phyloP scores from a whole-genome alignment of 1,140 invertebrate genomes.

The Drusus annulatus region DNA sequence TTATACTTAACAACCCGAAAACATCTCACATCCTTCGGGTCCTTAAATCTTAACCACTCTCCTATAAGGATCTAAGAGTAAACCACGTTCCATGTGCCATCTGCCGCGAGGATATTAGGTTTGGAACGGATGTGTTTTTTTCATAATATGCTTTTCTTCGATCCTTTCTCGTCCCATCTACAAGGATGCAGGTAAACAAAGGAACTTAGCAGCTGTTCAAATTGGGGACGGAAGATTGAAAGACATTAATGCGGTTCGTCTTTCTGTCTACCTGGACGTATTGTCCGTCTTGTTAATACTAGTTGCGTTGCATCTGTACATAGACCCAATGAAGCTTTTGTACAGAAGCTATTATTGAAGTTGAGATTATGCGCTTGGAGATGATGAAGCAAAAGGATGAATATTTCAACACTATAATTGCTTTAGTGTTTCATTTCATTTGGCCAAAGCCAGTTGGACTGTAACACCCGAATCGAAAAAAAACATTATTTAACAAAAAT shows the following conservation, averaged over 20 bases:
- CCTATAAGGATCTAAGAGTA: background rate
- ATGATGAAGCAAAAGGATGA: no score
- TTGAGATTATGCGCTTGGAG: no score
- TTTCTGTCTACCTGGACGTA: conserved; percentile 45
- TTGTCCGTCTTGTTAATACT: background rate
- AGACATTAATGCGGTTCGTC: background rate
- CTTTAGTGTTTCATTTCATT: no score
- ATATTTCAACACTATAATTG: no score
- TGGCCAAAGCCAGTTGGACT: no score
- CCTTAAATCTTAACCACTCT: background rate
- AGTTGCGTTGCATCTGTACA: background rate
- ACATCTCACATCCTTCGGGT: background rate
- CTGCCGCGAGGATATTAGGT: conserved; percentile 29
- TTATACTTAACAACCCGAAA: background rate
- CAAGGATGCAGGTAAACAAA: conserved; percentile 48
- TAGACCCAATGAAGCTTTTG: background rate
- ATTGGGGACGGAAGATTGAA: conserved; percentile 4
- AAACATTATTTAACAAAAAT: no score
- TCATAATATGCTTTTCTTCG: conserved; percentile 40
- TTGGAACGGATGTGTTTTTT: conserved; percentile 50
- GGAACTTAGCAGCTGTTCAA: conserved; percentile 50
- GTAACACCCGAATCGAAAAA: no score
- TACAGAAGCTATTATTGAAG: no score
- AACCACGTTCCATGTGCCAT: conserved; percentile 2
- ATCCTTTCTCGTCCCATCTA: conserved; percentile 20